phyloP scores from a whole-genome alignment of 2,797 vertebrate species.

The Myoxocephalus aenaeus region DNA sequence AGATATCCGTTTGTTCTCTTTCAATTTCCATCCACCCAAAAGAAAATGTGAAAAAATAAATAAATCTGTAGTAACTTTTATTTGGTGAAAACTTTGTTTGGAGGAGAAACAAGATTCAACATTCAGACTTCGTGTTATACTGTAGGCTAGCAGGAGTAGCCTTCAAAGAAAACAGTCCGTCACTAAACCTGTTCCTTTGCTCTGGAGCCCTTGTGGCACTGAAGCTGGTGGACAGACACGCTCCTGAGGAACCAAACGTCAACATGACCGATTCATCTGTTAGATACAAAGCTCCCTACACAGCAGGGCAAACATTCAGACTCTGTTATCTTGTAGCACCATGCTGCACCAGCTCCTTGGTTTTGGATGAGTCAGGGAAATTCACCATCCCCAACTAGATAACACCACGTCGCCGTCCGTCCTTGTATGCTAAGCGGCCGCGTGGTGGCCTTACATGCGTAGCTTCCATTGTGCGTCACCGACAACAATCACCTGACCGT shows the following conservation, averaged over 20 bases:
- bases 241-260: slow-evolving; percentile 41
- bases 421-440: slow-evolving; percentile 36
- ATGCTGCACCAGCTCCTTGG: slow-evolving; percentile 39
- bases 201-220: background rate
- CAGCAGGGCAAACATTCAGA: slow-evolving; percentile 28
- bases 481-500: slow-evolving; percentile 73
- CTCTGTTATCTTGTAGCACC: slow-evolving; percentile 56
- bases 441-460: slow-evolving; percentile 15
- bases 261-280: slow-evolving; percentile 50
- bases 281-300: slow-evolving; percentile 19
- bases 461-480: slow-evolving; percentile 65
- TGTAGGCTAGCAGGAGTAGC: background rate
- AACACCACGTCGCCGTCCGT: slow-evolving; percentile 41
- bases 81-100: background rate
- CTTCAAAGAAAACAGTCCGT: slow-evolving; percentile 16
- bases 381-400: slow-evolving; percentile 40
- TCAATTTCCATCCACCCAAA: background rate
- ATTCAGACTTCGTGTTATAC: background rate
- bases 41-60: background rate
- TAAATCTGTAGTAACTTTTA: background rate
- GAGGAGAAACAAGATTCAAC: background rate
- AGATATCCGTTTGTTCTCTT: background rate
- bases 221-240: slow-evolving; percentile 10
- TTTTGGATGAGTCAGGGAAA: slow-evolving; percentile 59
- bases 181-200: slow-evolving; percentile 14